These are phyloP conservation scores for Venturia canescens DNA, from an alignment of 1,140 invertebrate species.

Conservation along the genomic window DNA sequence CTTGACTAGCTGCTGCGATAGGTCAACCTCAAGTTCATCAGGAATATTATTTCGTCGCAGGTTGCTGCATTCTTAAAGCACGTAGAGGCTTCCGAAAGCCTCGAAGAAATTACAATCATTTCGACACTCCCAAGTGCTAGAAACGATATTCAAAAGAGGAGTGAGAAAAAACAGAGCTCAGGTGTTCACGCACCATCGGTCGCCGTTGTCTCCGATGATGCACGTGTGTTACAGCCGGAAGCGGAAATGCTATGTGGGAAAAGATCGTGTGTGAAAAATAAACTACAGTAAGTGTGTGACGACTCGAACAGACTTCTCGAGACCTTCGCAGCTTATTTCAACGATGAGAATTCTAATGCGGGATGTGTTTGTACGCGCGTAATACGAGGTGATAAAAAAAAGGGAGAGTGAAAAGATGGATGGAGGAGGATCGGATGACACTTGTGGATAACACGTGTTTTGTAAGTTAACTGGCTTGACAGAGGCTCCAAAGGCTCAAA, in stretches of 20 bases:
- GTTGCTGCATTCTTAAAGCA: not conserved
- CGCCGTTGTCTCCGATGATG: constrained; percentile 40
- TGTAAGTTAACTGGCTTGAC: not conserved
- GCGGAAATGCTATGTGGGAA: constrained; percentile 68
- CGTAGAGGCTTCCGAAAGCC: not conserved
- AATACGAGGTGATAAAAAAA: not conserved
- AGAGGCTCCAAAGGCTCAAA: not conserved
- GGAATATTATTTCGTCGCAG: not conserved
- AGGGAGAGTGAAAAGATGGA: not conserved
- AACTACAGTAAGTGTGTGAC: constrained; percentile 57
- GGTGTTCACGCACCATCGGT: constrained; percentile 62
- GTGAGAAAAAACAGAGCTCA: constrained; percentile 15
- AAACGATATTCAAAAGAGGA: not conserved
- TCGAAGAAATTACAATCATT: constrained; percentile 25
- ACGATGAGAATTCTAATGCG: constrained; percentile 68
- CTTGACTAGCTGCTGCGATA: too few relatives aligned
- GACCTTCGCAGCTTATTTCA: constrained; percentile 49
- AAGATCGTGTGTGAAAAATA: constrained; percentile 51
- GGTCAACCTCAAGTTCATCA: not conserved
- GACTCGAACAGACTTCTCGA: constrained; percentile 39
- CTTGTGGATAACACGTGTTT: constrained; percentile 59
- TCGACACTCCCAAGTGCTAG: not conserved
- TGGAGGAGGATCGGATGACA: constrained; percentile 62
- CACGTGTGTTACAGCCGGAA: constrained; percentile 66
- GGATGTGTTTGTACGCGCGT: constrained; percentile 38